Base-by-base conservation (phyloP, 1,140 invertebrate species). In the Hycleus phaleratus region DNA sequence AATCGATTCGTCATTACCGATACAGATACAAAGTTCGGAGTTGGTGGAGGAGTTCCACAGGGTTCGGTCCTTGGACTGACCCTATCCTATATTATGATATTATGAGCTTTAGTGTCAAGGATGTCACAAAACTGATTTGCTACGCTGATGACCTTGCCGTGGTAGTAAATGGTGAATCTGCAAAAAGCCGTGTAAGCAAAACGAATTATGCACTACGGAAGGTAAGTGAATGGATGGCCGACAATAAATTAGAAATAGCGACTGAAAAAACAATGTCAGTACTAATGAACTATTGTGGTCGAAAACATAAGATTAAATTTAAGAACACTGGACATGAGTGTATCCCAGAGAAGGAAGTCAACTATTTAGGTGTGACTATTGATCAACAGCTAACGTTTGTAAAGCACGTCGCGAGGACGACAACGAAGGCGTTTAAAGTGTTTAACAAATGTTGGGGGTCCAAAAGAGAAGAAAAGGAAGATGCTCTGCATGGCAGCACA, bases 81-180 rank as follows among this genome's bases (percentile, higher is more conserved):
- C 26, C 51, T 74, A 43, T 63, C 3, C 43, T 58, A 0, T 73
- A 71, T 24, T 69, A 73, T 42, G 60, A 43, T 3, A 12, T 73
- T 1, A 58, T 73, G n/a, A 11, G 38, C 60, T 63, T 7, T 46
- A 59, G 0, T 44, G 51, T 2, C 10, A 46, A 0, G 40, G 26
- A 2, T 49, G 66, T 1, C 50, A 26, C 26, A 26, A 49, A 26
- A 32, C 5, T 32, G 8, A 49, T 69, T 1, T 62, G 60, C 8
- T 74, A 64, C 44, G 66, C 69, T 0, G 70, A 73, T 39, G 68
- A 73, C 46, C 45, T 67, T 3, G 66, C 61, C 0, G 49, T 60
- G 9, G 38, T 68, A 0, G 56, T 68, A 3, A n/a, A 9, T n/a
- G 47, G 12, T 6, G 38, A 52, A 9, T 8, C 6, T 5, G 49